These are phyloP conservation scores for Nymphalis io DNA, from an alignment of 1,140 invertebrate genomes.

Conservation along the genomic window DNA sequence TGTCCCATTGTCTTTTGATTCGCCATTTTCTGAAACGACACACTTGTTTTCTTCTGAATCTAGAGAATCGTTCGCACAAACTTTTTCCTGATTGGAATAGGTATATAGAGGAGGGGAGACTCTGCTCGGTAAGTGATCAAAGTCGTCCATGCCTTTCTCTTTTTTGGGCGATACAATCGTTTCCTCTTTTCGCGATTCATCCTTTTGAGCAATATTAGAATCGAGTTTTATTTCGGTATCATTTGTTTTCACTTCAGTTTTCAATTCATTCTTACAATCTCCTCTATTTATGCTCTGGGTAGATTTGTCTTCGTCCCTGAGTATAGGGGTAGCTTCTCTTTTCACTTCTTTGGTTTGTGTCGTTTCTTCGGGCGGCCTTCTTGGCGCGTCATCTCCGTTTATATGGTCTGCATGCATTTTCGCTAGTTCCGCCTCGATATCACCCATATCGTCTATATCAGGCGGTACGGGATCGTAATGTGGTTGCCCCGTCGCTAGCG, in stretches of 20 bases:
- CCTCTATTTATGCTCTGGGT: conserved; percentile 37
- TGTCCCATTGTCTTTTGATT: conserved; percentile 40
- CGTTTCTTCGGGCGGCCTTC: conserved; percentile 42
- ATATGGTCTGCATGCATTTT: conserved; percentile 84
- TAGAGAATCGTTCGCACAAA: conserved; percentile 47
- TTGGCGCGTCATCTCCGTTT: conserved; percentile 66
- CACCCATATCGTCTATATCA: conserved; percentile 82
- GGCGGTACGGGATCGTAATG: conserved; percentile 63
- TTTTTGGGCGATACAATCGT: conserved; percentile 52
- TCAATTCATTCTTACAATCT: conserved; percentile 35
- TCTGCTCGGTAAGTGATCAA: conserved; percentile 86
- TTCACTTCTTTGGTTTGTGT: conserved; percentile 51
- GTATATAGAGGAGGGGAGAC: conserved; percentile 88
- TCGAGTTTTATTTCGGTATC: conserved; percentile 41
- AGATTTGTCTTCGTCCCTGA: conserved; percentile 52
- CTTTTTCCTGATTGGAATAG: conserved; percentile 87
- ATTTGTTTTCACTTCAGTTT: conserved; percentile 32
- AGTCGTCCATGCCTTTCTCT: conserved; percentile 69
- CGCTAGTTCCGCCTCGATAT: conserved; percentile 84
- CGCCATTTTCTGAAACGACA: conserved; percentile 59
- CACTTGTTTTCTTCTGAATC: conserved; percentile 56
- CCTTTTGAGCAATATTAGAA: conserved; percentile 49
- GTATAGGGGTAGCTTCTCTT: conserved; percentile 56
- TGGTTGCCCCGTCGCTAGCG: conserved; percentile 50
- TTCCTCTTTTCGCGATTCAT: conserved; percentile 41